Base-by-base conservation (phyloP, 2,113 vertebrate species). In the Hoplias malabaricus region DNA sequence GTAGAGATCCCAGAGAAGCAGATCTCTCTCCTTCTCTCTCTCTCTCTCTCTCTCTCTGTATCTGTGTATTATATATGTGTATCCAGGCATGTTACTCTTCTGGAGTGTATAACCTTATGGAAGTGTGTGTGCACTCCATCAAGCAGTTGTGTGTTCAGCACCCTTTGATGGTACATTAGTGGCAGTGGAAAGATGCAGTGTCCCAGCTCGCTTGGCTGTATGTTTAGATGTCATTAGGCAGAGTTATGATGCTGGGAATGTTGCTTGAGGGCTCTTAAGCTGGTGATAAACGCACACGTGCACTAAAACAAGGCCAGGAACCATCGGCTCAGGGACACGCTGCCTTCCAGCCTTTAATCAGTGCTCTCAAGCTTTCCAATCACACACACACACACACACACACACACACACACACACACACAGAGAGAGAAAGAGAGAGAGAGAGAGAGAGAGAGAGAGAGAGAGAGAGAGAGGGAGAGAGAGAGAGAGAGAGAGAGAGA, bases 181-280 rank as follows among this genome's bases (percentile, higher is more conserved):
- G 63, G 34, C 62, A 69, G 48, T 21, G 57, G 80, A 54, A 54
- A 83, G 74, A 85, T 67, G n/a, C 73, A 77, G 73, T 79, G 81
- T 81, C 80, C 81, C 71, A 72, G 62, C 70, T 79, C 73, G 78
- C 84, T 86, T 86, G 85, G 84, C 85, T 83, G 27, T 36, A 83
- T 78, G 83, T 88, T 84, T 84, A 84, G 87, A 90, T 88, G 86
- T 88, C 87, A 89, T 90, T 91, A 88, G 87, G 86, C 74, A 83
- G 86, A 89, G 85, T 88, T 90, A 92, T 89, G 78, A 83, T 81
- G 78, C 73, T 79, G 56, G 66, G 78, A 87, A 82, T 83, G 73
- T 83, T 84, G 84, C 75, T 74, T 62, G 84, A 86, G 86, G 89
- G 87, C 88, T 85, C 87, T 89, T 89, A 87, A 86, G 75, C 70